Conservation (phyloP, 2,797 vertebrate species). For the Halcyon leucocephala region DNA sequence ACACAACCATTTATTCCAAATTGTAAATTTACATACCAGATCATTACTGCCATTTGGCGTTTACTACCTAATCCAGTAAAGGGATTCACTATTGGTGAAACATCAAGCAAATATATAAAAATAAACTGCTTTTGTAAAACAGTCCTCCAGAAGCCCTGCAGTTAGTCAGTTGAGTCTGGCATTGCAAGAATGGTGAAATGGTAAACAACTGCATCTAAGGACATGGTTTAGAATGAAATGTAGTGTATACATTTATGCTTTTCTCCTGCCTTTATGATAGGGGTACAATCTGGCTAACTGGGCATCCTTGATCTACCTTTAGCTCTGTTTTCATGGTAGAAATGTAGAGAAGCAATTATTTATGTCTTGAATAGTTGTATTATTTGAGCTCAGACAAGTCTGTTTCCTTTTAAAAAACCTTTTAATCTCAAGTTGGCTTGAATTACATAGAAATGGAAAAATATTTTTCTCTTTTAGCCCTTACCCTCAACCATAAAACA, state of each 20-base stretch:
- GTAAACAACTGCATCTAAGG: neutral
- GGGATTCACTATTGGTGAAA: neutral
- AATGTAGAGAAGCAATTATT: neutral
- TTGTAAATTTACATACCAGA: neutral
- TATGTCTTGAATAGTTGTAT: neutral
- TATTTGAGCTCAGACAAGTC: neutral
- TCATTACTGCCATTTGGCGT: neutral
- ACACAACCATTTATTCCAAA: neutral
- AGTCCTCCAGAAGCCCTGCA: neutral
- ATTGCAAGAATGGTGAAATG: neutral
- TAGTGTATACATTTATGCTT: neutral
- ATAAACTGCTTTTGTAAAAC: neutral
- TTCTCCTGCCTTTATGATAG: neutral
- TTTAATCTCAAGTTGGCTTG: neutral
- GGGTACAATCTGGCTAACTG: neutral
- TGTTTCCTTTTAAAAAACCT: neutral
- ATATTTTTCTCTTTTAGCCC: neutral
- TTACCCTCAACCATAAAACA: neutral
- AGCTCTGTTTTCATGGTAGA: neutral
- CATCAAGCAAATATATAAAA: neutral
- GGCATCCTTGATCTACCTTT: neutral
- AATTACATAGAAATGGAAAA: neutral
- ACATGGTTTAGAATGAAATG: neutral
- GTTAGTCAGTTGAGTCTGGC: neutral
- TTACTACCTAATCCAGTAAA: neutral